These are phyloP conservation scores for Anticlea derivata DNA, from an alignment of 2,888 invertebrate genomes.

Conservation along the genomic window DNA sequence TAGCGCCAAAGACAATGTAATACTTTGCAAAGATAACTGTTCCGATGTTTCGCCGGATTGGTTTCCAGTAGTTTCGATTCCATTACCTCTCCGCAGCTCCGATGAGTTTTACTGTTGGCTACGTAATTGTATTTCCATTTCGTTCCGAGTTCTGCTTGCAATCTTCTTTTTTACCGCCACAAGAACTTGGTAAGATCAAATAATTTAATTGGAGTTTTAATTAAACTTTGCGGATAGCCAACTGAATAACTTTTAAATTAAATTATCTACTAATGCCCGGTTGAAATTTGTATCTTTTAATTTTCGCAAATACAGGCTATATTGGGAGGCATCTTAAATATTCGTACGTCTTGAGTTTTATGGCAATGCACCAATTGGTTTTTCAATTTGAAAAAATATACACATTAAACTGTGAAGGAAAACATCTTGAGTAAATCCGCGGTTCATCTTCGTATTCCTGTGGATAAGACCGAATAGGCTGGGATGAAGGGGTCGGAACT, in stretches of 20 bases:
- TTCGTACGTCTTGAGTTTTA: no score
- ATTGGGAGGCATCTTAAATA: no score
- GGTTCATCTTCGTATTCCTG: no score
- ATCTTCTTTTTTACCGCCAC: slow-evolving; percentile 18
- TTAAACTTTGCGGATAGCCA: slow-evolving; percentile 22
- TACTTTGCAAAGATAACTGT: slow-evolving; percentile 50
- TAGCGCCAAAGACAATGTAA: slow-evolving; percentile 54
- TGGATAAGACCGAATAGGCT: no score
- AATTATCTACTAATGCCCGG: slow-evolving; percentile 9
- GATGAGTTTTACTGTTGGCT: slow-evolving; percentile 48
- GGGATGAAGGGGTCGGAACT: no score
- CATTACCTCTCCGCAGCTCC: slow-evolving; percentile 44
- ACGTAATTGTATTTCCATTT: slow-evolving; percentile 50
- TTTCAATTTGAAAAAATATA: no score
- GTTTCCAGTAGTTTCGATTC: slow-evolving; percentile 53
- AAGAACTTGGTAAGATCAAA: slow-evolving; percentile 24
- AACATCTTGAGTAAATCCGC: no score
- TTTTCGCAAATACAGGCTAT: no score
- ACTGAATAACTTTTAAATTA: slow-evolving; percentile 16
- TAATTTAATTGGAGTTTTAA: slow-evolving; percentile 26
- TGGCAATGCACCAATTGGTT: not conserved
- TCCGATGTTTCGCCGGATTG: slow-evolving; percentile 46
- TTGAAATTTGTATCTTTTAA: not conserved
- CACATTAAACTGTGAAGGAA: no score
- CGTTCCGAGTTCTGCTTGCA: slow-evolving; percentile 30